Evolutionary conservation across 2,888 invertebrate species (phyloP).

Genomic region (Dryomyza anilis): DNA sequence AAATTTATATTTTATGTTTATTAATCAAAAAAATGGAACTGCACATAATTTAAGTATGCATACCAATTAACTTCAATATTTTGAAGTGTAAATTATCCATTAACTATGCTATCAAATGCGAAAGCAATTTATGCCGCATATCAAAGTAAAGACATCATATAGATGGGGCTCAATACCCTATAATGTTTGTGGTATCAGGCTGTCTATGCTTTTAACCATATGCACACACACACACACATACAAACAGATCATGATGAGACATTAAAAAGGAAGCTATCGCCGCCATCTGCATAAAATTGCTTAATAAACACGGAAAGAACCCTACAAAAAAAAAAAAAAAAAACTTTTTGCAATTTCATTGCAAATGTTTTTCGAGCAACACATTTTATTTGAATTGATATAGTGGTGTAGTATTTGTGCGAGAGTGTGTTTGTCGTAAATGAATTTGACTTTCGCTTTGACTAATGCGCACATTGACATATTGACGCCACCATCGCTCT

Average conservation of each 20-base stretch:
- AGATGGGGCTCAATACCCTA: too few relatives aligned
- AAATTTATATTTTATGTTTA: too few relatives aligned
- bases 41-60: too few relatives aligned
- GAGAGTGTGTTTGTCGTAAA: background rate
- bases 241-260: background rate
- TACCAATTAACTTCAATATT: too few relatives aligned
- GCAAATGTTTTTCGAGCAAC: constrained; percentile 10
- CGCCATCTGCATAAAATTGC: constrained; percentile 11
- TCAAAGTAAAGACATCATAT: too few relatives aligned
- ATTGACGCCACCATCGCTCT: constrained; percentile 6
- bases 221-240: background rate
- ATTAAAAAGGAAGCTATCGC: background rate
- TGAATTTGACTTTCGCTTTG: too few relatives aligned
- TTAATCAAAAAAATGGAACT: too few relatives aligned
- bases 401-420: background rate
- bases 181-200: too few relatives aligned
- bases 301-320: constrained; percentile 1
- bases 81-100: too few relatives aligned
- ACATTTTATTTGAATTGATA: constrained; percentile 9
- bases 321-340: background rate
- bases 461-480: too few relatives aligned
- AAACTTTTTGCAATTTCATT: constrained; percentile 18
- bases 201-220: background rate
- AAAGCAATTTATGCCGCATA: too few relatives aligned
- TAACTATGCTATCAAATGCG: too few relatives aligned